Evolutionary conservation across 2,113 vertebrate species (phyloP).

Genomic region (Cavia aperea): DNA sequence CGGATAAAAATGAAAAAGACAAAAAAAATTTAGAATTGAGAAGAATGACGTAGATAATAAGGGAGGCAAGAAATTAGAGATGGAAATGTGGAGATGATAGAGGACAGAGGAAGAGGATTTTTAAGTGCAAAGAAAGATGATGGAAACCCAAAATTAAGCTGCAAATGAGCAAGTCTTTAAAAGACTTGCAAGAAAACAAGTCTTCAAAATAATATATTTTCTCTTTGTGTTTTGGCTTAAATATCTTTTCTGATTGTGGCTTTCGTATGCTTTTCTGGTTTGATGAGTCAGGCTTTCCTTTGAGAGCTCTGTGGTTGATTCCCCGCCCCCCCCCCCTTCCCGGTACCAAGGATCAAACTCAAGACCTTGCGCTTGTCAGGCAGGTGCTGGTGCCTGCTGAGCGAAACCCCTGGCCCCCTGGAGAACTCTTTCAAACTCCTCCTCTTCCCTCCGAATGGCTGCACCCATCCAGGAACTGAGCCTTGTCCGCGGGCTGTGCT

Average conservation of each 20-base stretch:
- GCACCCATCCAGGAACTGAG: neutral
- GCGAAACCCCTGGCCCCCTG: no score
- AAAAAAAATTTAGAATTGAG: conserved; percentile 38
- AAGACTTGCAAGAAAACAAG: neutral
- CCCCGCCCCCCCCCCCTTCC: no score
- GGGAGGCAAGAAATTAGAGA: conserved; percentile 24
- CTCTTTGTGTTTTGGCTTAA: neutral
- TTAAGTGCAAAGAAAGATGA: neutral
- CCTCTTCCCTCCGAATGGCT: neutral
- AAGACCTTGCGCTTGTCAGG: no score
- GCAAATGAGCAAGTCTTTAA: neutral
- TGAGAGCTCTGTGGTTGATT: neutral
- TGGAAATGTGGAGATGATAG: neutral
- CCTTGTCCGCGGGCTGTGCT: neutral
- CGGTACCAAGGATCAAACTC: no score
- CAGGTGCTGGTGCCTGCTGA: no score
- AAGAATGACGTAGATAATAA: conserved; percentile 30
- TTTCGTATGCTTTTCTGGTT: neutral
- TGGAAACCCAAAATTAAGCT: neutral
- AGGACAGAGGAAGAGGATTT: neutral
- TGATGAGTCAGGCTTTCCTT: neutral
- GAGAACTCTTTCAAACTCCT: neutral
- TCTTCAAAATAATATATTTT: neutral
- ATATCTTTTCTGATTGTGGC: neutral
- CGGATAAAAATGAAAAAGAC: neutral